Percentiles rank a stretch among this genome's conserved stretches.
These are phyloP conservation scores for Archips crataeganus DNA, from an alignment of 2,888 invertebrate species.

Conservation along the genomic window DNA sequence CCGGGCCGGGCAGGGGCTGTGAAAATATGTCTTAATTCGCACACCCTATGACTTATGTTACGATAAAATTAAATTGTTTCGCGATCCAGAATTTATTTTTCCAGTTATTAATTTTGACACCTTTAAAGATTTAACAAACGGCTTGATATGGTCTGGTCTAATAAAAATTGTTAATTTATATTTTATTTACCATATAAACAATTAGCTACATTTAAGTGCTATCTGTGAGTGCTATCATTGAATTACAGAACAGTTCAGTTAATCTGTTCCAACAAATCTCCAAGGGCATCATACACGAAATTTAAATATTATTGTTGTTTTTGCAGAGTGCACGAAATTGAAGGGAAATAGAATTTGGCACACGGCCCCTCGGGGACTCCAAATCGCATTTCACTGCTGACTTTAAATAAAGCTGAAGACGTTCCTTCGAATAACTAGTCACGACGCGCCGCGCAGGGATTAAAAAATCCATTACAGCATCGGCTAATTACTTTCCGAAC, in stretches of 20 bases:
- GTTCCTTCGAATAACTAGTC: slow-evolving; percentile 48
- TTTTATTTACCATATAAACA: not conserved
- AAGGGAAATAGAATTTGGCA: slow-evolving; percentile 82
- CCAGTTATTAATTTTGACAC: slow-evolving; percentile 36
- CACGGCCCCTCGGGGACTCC: slow-evolving; percentile 65
- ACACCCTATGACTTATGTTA: slow-evolving; percentile 81
- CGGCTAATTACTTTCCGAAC: slow-evolving; percentile 77
- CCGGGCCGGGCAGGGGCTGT: slow-evolving; percentile 63
- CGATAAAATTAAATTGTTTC: slow-evolving; percentile 69
- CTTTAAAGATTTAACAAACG: not conserved
- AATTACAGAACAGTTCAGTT: not conserved
- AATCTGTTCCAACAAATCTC: slow-evolving; percentile 39
- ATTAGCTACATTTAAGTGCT: not conserved
- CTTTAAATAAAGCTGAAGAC: slow-evolving; percentile 59
- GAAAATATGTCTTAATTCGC: slow-evolving; percentile 85
- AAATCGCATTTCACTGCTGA: slow-evolving; percentile 69
- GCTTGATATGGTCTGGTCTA: not conserved
- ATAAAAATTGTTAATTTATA: not conserved
- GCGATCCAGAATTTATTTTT: slow-evolving; percentile 56
- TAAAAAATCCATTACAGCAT: slow-evolving; percentile 66
- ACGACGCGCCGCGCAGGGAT: slow-evolving; percentile 48
- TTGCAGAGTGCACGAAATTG: slow-evolving; percentile 82
- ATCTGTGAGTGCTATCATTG: not conserved
- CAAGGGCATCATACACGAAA: slow-evolving; percentile 63
- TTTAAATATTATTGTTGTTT: slow-evolving; percentile 84